These are phyloP conservation scores for Epinephelus moara DNA, from an alignment of 2,113 vertebrate species.

Conservation along the genomic window DNA sequence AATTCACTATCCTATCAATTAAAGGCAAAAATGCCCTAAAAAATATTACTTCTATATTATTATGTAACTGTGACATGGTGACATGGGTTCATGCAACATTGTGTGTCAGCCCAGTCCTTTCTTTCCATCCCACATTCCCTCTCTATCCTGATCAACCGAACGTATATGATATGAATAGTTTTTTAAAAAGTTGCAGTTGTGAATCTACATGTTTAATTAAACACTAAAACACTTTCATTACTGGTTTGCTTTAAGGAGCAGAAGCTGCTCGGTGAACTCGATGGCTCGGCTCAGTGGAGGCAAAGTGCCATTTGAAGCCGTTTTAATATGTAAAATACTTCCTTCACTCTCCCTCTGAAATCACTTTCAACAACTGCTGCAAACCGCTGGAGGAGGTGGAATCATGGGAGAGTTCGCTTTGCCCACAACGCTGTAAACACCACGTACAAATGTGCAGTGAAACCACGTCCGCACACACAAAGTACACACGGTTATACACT, in stretches of 20 bases:
- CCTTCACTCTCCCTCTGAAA: slow-evolving; percentile 56
- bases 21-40: too few relatives aligned
- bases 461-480: slow-evolving; percentile 35
- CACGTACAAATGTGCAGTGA: slow-evolving; percentile 48
- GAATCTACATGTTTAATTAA: slow-evolving; percentile 20
- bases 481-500: not conserved
- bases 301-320: slow-evolving; percentile 47
- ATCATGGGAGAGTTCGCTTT: slow-evolving; percentile 50
- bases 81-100: not conserved
- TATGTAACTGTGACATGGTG: not conserved
- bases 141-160: not conserved
- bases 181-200: not conserved
- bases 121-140: not conserved
- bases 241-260: not conserved
- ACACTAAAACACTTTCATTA: slow-evolving; percentile 5
- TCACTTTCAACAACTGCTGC: slow-evolving; percentile 59
- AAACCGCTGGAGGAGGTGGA: slow-evolving; percentile 50
- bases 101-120: not conserved
- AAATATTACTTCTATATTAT: not conserved
- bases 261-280: slow-evolving; percentile 40
- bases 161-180: not conserved
- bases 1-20: too few relatives aligned
- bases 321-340: slow-evolving; percentile 71
- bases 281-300: slow-evolving; percentile 27
- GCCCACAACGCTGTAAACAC: slow-evolving; percentile 59